Conservation (phyloP, 2,797 vertebrate species). For the Hafferia zeledoni region DNA sequence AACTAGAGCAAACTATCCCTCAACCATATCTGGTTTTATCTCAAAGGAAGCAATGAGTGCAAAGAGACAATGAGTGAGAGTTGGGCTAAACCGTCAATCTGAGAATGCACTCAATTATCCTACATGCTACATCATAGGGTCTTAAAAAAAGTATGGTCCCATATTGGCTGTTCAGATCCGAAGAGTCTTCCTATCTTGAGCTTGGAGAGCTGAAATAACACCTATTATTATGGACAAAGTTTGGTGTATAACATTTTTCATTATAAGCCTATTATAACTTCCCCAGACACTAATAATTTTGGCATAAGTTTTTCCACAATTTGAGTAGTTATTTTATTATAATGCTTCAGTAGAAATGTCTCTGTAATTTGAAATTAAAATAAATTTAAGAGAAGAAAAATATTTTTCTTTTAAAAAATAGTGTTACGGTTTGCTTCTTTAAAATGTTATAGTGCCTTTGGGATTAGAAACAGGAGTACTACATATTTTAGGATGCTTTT, state of each 20-base stretch:
- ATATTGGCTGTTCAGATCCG: background rate
- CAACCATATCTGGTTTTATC: background rate
- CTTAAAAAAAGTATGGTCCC: background rate
- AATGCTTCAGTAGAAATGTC: background rate
- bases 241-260: background rate
- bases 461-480: background rate
- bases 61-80: background rate
- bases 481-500: background rate
- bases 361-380: slow-evolving; percentile 16
- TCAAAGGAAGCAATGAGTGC: background rate
- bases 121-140: too few species aligned
- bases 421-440: background rate
- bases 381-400: background rate
- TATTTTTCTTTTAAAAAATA: background rate
- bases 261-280: background rate
- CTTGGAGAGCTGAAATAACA: background rate
- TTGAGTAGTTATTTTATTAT: background rate
- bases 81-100: background rate
- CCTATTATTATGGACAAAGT: background rate
- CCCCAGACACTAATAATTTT: background rate
- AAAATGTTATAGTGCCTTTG: background rate
- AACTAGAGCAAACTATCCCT: background rate
- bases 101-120: background rate
- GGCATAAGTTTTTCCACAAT: background rate
- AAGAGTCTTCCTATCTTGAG: background rate